A percentile compares a stretch with the other conserved stretches of the same genome.
Conservation (phyloP, 2,888 invertebrate genomes). For the Melanchra persicariae region DNA sequence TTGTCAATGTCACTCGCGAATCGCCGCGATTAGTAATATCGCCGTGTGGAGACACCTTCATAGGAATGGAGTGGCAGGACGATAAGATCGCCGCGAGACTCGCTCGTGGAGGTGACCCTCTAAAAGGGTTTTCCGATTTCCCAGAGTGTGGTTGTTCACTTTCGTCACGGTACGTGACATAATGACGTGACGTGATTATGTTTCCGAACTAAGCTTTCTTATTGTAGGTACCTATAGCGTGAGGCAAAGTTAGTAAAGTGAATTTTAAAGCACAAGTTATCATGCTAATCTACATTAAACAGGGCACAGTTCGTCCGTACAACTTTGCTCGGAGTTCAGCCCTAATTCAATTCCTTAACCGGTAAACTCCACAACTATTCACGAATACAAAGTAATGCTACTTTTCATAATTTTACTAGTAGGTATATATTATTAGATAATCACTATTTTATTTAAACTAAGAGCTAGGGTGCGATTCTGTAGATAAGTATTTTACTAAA, state of each 20-base stretch:
- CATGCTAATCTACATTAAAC: slow-evolving; percentile 32
- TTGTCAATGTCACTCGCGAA: too few relatives aligned
- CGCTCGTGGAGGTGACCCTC: not conserved
- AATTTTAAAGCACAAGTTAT: slow-evolving; percentile 29
- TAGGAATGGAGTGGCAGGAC: too few relatives aligned
- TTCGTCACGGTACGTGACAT: slow-evolving; percentile 9
- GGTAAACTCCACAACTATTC: slow-evolving; percentile 41
- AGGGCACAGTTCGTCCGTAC: slow-evolving; percentile 30
- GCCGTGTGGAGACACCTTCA: too few relatives aligned
- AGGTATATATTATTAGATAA: slow-evolving; percentile 19
- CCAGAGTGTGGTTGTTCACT: not conserved
- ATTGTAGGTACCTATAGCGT: slow-evolving; percentile 4
- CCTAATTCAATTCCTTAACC: slow-evolving; percentile 39
- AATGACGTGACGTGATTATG: slow-evolving; percentile 10
- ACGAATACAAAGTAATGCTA: slow-evolving; percentile 51
- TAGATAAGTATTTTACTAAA: slow-evolving; percentile 34
- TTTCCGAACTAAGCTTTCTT: slow-evolving; percentile 15
- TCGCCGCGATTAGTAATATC: too few relatives aligned
- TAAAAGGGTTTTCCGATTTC: slow-evolving; percentile 1
- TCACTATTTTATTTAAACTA: slow-evolving; percentile 46
- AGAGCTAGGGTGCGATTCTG: slow-evolving; percentile 55
- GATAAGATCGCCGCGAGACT: too few relatives aligned
- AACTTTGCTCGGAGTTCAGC: slow-evolving; percentile 13
- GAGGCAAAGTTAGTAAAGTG: slow-evolving; percentile 4
- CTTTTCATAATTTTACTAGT: slow-evolving; percentile 22